phyloP scores from a whole-genome alignment of 1,140 invertebrate genomes.

The Venturia canescens region DNA sequence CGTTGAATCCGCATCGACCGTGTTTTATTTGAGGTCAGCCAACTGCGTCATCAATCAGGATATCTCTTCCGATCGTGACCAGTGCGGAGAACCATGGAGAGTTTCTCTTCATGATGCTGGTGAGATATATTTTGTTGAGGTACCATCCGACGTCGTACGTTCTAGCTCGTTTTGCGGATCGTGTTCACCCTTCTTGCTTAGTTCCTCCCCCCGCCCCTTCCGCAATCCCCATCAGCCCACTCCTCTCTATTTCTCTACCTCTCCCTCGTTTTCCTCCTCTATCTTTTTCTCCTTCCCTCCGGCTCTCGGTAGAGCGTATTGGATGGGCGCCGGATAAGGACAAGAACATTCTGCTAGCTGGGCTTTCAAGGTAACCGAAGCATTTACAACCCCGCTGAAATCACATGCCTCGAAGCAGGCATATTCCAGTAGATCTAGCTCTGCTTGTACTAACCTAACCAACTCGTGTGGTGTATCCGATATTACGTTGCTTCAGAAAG shows the following conservation, averaged over 20 bases:
- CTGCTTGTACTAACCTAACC: conserved; percentile 28
- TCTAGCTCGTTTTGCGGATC: neutral
- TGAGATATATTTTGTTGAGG: neutral
- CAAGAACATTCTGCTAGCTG: neutral
- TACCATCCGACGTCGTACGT: neutral
- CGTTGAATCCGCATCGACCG: neutral
- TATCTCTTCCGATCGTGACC: neutral
- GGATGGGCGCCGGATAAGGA: conserved; percentile 29
- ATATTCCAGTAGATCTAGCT: conserved; percentile 12
- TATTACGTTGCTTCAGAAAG: neutral
- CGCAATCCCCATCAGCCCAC: too few relatives aligned
- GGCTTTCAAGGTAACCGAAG: conserved; percentile 13
- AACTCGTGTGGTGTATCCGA: conserved; percentile 14
- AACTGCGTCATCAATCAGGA: neutral
- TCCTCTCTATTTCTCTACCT: too few relatives aligned
- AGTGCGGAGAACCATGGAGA: neutral
- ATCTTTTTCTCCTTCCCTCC: neutral
- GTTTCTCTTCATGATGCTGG: neutral
- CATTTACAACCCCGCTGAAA: conserved; percentile 31
- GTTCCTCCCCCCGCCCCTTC: neutral
- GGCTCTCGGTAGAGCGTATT: conserved; percentile 14
- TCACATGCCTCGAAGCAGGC: conserved; percentile 21
- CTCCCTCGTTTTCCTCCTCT: too few relatives aligned
- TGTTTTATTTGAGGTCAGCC: neutral
- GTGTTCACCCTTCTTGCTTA: conserved; percentile 27